These are phyloP conservation scores for Engraulis encrasicolus DNA, from an alignment of 2,113 vertebrate species.

Conservation along the genomic window DNA sequence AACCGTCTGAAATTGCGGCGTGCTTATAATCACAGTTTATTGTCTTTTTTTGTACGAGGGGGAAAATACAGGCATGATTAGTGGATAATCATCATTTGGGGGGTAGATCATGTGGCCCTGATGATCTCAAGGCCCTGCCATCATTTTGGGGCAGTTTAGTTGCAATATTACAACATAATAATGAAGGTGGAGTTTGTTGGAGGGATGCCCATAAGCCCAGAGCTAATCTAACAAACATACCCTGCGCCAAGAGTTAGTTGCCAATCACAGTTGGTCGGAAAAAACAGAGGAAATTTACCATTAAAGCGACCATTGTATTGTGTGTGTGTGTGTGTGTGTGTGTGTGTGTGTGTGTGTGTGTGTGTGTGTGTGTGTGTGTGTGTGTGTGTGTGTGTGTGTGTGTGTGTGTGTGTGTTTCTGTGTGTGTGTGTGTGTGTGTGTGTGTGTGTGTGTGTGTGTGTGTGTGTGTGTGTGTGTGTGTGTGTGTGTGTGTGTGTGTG, in stretches of 20 bases:
- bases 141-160: not conserved
- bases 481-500: too few species aligned
- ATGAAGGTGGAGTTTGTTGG: not conserved
- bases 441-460: too few species aligned
- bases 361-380: too few species aligned
- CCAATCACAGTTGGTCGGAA: not conserved
- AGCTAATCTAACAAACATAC: not conserved
- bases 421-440: not conserved
- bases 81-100: not conserved
- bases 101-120: not conserved
- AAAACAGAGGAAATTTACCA: not conserved
- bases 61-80: not conserved
- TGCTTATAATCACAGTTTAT: not conserved
- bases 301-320: not conserved
- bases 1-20: not conserved
- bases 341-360: too few species aligned
- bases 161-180: not conserved
- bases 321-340: not conserved
- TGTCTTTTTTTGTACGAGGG: not conserved
- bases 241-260: not conserved
- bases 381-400: not conserved
- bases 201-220: not conserved
- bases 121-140: not conserved
- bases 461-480: not conserved
- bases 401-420: too few species aligned